Conservation (phyloP, 2,888 invertebrate genomes). For the Cataglyphis cursor region DNA sequence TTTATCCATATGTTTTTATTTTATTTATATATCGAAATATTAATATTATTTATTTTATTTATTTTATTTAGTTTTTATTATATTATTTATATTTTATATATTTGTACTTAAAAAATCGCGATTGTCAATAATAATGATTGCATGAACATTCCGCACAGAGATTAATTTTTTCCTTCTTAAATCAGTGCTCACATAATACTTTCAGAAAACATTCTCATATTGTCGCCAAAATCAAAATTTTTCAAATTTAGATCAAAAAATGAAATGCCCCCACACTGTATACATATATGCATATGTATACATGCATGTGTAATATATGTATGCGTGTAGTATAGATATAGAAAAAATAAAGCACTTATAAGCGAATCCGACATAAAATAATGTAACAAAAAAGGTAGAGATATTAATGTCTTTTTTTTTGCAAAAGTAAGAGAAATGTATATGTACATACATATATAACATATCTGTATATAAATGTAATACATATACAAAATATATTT, state of each 20-base stretch:
- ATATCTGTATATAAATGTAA: too few relatives aligned
- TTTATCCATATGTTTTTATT: constrained; percentile 39
- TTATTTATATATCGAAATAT: too few relatives aligned
- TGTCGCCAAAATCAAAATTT: neutral
- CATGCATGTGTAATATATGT: neutral
- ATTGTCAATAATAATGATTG: neutral
- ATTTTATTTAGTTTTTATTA: too few relatives aligned
- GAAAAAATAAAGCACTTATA: neutral
- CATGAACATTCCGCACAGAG: constrained; percentile 39
- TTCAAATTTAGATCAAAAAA: too few relatives aligned
- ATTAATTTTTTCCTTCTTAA: constrained; percentile 9
- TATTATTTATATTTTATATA: neutral
- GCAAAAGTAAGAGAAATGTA: neutral
- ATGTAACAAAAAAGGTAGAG: neutral
- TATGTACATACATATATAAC: neutral
- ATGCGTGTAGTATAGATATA: neutral
- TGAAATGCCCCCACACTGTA: too few relatives aligned
- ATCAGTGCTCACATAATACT: neutral
- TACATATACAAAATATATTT: neutral
- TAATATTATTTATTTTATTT: too few relatives aligned
- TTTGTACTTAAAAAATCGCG: neutral
- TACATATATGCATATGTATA: too few relatives aligned
- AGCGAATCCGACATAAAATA: neutral
- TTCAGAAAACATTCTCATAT: neutral
- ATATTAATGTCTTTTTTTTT: neutral